Percentiles rank a stretch among this genome's conserved stretches.
Conservation (phyloP, 2,888 invertebrate species). For the Habrosyne pyritoides region DNA sequence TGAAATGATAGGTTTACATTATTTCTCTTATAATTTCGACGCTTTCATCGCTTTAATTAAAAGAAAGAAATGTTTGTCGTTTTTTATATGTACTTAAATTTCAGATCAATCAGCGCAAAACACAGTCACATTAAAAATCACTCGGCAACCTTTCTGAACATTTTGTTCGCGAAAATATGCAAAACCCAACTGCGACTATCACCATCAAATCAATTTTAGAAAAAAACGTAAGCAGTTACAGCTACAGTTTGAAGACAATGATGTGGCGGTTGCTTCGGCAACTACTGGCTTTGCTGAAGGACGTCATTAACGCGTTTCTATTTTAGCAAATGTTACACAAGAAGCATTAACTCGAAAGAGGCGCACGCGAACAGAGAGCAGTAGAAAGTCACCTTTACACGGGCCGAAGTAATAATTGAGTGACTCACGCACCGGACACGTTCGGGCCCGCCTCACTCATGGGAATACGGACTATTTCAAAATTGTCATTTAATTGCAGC, state of each 20-base stretch:
- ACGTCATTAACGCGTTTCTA: slow-evolving; percentile 64
- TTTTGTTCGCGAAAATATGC: no score
- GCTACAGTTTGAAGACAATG: neutral
- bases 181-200: no score
- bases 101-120: no score
- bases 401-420: slow-evolving; percentile 47
- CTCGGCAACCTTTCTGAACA: no score
- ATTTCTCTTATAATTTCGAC: no score
- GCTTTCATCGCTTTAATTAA: no score
- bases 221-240: no score
- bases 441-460: slow-evolving; percentile 31
- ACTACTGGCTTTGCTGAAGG: slow-evolving; percentile 33
- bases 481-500: slow-evolving; percentile 64
- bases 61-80: no score
- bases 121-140: no score
- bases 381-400: slow-evolving; percentile 66
- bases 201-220: no score
- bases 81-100: neutral
- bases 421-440: slow-evolving; percentile 66
- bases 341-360: slow-evolving; percentile 53
- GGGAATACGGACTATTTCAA: slow-evolving; percentile 54
- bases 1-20: no score
- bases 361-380: slow-evolving; percentile 53
- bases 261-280: neutral
- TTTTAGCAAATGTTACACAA: slow-evolving; percentile 74